Base-by-base conservation (phyloP, 2,888 invertebrate species). In the Chorisops tibialis region DNA sequence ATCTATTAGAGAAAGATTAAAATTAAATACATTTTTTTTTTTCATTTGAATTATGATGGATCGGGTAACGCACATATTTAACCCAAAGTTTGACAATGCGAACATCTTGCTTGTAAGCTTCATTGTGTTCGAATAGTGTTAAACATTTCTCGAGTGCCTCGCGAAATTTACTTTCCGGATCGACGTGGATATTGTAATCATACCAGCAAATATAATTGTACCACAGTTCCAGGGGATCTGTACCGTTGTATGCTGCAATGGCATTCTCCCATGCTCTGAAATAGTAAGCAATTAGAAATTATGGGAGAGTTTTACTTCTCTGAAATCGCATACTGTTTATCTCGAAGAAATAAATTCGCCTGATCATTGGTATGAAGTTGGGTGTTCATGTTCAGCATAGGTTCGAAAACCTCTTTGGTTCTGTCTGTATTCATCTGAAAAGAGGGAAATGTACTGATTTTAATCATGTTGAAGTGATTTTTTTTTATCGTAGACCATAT, bases 161-260 rank as follows among this genome's bases (percentile, higher is more conserved):
- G 68, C 93, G 91, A 71, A 88, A 90, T n/a, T 94, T 94, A 74
- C 89, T 88, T 75, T 92, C 93, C n/a, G 93, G 93, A 78, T 85
- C 94, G n/a, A 75, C 73, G 47, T 70, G 71, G 3, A 72, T 70
- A 72, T 88, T 91, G 74, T 96, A 94, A 74, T 96, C 96, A 63
- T 93, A 85, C 96, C 96, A 97, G 64, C 87, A 85, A 63, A 96
- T 90, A 73, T 94, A 96, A 69, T 89, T 88, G 73, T 89, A 90
- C 91, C 95, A 95, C 62, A 90, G 87, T 71, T 91, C 89, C 65
- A 96, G 77, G 1, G 95, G 94, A 80, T 96, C 96, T 65, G 88
- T 84, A 1, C 95, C 96, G 69, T 86, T 84, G 73, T 96, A 95
- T 66, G 85, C 84, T 67, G 87, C 83, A 67, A 96, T 87, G 58